These are phyloP conservation scores for Trichopria drosophilae DNA, from an alignment of 2,888 invertebrate genomes.

Conservation along the genomic window DNA sequence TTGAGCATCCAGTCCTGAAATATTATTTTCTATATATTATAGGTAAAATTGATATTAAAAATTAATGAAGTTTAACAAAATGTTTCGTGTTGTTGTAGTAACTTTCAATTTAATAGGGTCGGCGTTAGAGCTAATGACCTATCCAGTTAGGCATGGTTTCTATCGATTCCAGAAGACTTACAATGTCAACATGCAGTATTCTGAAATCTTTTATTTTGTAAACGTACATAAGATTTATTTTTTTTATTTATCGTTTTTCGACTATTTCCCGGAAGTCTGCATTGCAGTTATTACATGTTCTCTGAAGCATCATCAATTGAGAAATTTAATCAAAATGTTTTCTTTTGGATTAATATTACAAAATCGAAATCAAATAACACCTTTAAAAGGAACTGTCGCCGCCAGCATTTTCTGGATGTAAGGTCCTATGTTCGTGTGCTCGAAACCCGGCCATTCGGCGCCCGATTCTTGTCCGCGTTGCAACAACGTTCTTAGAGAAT, in stretches of 20 bases:
- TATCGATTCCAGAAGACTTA: conserved; percentile 57
- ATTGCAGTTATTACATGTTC: too few species aligned
- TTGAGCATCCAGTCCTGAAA: conserved; percentile 53
- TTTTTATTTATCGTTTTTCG: neutral
- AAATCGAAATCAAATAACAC: conserved; percentile 35
- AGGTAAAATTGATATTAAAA: neutral
- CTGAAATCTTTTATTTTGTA: conserved; percentile 32
- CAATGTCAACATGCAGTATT: conserved; percentile 35
- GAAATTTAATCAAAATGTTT: too few species aligned
- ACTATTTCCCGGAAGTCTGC: neutral
- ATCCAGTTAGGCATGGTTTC: conserved; percentile 53
- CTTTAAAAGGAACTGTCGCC: conserved; percentile 54
- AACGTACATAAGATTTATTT: neutral
- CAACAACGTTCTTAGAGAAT: conserved; percentile 61
- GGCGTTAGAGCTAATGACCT: too few species aligned
- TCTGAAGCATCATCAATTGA: too few species aligned
- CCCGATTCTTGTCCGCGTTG: conserved; percentile 59
- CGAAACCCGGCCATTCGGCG: conserved; percentile 60
- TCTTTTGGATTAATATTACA: too few species aligned
- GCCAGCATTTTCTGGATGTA: conserved; percentile 63
- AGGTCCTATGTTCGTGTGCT: conserved; percentile 61
- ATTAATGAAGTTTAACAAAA: neutral
- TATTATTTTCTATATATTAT: neutral
- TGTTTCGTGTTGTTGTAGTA: neutral
- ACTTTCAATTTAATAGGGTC: too few species aligned